phyloP scores from a whole-genome alignment of 2,113 vertebrate genomes.

The Silurus glanis region DNA sequence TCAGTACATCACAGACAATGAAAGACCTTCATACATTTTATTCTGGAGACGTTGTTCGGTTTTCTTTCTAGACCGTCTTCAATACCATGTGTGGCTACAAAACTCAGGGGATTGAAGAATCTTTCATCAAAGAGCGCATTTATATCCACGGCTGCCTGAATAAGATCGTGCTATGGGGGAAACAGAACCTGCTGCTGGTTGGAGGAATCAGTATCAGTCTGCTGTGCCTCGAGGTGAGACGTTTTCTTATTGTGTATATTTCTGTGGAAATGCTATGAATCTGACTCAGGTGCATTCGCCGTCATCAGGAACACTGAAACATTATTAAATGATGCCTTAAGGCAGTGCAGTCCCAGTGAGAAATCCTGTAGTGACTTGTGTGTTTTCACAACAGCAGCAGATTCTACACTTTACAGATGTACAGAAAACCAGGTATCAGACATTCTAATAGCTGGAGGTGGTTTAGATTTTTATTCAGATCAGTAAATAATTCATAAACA shows the following conservation, averaged over 20 bases:
- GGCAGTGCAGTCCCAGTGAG: not conserved
- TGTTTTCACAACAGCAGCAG: not conserved
- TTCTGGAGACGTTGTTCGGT: not conserved
- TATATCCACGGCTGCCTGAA: slow-evolving; percentile 64
- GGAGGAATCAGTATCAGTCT: slow-evolving; percentile 62
- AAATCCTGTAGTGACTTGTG: not conserved
- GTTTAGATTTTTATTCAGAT: not conserved
- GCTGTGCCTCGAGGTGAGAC: slow-evolving; percentile 62
- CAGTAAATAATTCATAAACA: not conserved
- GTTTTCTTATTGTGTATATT: not conserved
- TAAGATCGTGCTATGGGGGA: slow-evolving; percentile 63
- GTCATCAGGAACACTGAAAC: not conserved
- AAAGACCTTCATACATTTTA: not conserved
- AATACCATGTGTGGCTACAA: slow-evolving; percentile 73
- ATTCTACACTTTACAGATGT: not conserved
- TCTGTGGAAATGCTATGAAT: not conserved
- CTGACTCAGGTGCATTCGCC: not conserved
- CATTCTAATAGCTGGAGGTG: not conserved
- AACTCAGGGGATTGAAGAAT: slow-evolving; percentile 54
- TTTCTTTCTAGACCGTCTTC: slow-evolving; percentile 56
- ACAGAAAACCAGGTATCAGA: no score
- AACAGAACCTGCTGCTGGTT: slow-evolving; percentile 62
- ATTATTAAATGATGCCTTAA: not conserved
- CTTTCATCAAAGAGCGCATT: slow-evolving; percentile 43
- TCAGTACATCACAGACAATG: not conserved